A percentile compares a stretch with the other conserved stretches of the same genome.
Evolutionary conservation across 2,888 invertebrate genomes (phyloP).

Genomic region (Gandaritis pyraliata): DNA sequence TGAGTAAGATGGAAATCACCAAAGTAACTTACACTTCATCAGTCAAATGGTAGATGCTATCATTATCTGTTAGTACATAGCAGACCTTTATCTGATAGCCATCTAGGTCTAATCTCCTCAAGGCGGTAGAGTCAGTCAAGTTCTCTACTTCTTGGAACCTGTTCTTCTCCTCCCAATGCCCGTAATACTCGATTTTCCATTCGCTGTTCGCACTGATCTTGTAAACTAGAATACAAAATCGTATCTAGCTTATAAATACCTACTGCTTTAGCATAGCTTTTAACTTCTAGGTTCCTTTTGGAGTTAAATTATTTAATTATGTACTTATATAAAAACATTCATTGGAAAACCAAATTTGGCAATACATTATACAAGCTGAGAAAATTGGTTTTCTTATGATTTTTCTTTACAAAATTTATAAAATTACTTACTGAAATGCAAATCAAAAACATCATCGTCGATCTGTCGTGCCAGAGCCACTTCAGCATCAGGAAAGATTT

Average conservation of each 20-base stretch:
- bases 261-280: too few relatives aligned
- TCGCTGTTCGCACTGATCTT: conserved; percentile 53
- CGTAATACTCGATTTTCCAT: conserved; percentile 65
- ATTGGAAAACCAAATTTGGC: too few relatives aligned
- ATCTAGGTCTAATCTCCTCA: conserved; percentile 75
- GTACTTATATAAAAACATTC: too few relatives aligned
- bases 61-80: conserved; percentile 85
- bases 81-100: conserved; percentile 78
- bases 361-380: too few relatives aligned
- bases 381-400: too few relatives aligned
- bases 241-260: too few relatives aligned
- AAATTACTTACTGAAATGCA: conserved; percentile 60
- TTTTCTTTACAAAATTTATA: background rate
- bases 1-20: background rate
- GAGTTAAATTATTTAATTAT: too few relatives aligned
- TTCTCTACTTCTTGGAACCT: conserved; percentile 50
- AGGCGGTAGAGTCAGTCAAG: conserved; percentile 53
- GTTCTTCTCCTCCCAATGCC: conserved; percentile 56
- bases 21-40: conserved; percentile 81
- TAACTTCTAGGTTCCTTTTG: too few relatives aligned
- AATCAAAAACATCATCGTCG: conserved; percentile 44
- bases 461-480: conserved; percentile 51
- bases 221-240: conserved; percentile 61
- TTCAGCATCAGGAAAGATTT: conserved; percentile 65
- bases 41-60: conserved; percentile 83